Base-by-base conservation (phyloP, 2,888 invertebrate genomes). In the Steinernema scapterisci region DNA sequence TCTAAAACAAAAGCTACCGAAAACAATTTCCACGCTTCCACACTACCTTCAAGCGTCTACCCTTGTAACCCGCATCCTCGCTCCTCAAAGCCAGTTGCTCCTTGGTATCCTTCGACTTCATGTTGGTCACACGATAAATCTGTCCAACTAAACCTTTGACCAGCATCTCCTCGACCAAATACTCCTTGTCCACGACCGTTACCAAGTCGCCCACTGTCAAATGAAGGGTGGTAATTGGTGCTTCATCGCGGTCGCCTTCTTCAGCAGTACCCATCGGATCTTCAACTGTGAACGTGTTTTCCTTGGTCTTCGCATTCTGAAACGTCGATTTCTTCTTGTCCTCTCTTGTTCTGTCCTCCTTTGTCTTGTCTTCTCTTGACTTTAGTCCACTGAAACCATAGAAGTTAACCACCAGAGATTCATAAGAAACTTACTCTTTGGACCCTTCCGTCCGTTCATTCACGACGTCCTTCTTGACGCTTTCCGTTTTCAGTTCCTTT, bases 171-270 rank as follows among this genome's bases (percentile, higher is more conserved):
- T 63, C 63, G 16, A 63, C 63, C 27, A 25, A 16, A 31, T 31
- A 63, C 63, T 63, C 63, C n/a, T 63, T 25, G 63, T 63, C 63
- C 63, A 31, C 19, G 27, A 63, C 31, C 16, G 63, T 63, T 27
- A 63, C 16, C 6, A 63, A 6, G 31, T 63, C 63, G 1, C 63
- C 63, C 25, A 27, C 13, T 11, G 27, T 25, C 31, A 63, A n/a
- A 16, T 63, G 63, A 16, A 63, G 31, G 31, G 27, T 63, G 16
- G 31, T 31, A 16, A 63, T 63, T 16, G 63, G 63, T 16, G 63
- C 31, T 1, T 63, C 63, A 6, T 63, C 63, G 7, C 11, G 27
- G 16, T 63, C 63, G 16, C 63, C 63, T 5, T 25, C 63, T 3
- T 63, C 31, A 23, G 11, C 2, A 6, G 7, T 7, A 9, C 19